Evolutionary conservation across 2,113 vertebrate genomes (phyloP).

Genomic region (Phocoena phocoena): DNA sequence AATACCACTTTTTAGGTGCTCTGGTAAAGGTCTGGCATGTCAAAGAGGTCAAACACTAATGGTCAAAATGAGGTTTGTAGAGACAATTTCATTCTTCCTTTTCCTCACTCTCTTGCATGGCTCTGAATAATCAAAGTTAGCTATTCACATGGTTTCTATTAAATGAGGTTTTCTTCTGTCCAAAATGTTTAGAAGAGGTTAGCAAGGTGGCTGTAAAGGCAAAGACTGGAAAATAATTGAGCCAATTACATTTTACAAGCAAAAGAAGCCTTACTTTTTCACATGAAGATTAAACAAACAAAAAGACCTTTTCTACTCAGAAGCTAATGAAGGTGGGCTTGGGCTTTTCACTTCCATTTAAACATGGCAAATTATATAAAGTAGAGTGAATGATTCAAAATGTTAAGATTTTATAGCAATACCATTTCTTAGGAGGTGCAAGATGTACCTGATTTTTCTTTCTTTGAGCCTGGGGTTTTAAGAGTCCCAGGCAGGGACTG

Average conservation of each 20-base stretch:
- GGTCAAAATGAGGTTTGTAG: background rate
- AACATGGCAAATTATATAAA: constrained; percentile 77
- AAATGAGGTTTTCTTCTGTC: constrained; percentile 27
- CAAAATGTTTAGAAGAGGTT: constrained; percentile 69
- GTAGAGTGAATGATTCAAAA: constrained; percentile 72
- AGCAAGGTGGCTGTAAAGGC: constrained; percentile 43
- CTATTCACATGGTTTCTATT: constrained; percentile 30
- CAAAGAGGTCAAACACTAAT: constrained; percentile 34
- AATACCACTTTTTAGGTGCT: background rate
- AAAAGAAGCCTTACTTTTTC: background rate
- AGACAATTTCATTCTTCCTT: background rate
- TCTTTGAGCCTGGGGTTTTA: constrained; percentile 74
- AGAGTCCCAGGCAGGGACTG: constrained; percentile 67
- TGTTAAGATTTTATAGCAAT: constrained; percentile 78
- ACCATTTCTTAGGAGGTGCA: constrained; percentile 68
- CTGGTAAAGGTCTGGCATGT: background rate
- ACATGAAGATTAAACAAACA: constrained; percentile 64
- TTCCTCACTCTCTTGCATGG: background rate
- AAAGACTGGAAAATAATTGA: constrained; percentile 51
- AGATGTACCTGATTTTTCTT: constrained; percentile 60
- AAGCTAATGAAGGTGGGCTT: constrained; percentile 41
- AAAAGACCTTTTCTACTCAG: constrained; percentile 53
- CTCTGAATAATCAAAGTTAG: constrained; percentile 58
- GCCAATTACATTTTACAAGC: constrained; percentile 54
- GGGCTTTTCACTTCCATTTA: constrained; percentile 51